Conservation (phyloP, 23 tunicate genomes). For the Phallusia fumigata region DNA sequence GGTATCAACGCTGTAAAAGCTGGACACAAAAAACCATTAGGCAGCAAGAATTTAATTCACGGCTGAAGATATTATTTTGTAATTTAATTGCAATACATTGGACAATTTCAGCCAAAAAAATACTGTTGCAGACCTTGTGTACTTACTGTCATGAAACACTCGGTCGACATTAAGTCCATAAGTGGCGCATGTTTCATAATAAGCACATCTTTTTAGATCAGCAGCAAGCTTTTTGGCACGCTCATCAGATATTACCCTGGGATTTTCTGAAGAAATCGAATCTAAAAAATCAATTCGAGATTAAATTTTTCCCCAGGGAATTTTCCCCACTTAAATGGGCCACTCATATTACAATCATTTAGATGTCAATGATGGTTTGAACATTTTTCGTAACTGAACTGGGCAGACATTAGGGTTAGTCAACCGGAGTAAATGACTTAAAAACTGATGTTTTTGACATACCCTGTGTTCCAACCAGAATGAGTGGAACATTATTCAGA, state of each 20-base stretch:
- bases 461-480: conserved; percentile 95
- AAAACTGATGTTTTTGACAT: not conserved
- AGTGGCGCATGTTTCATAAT: conserved; percentile 92
- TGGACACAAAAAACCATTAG: too few species aligned
- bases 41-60: too few species aligned
- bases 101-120: too few species aligned
- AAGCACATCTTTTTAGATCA: conserved; percentile 70
- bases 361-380: too few species aligned
- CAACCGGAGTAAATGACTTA: not conserved
- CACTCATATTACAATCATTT: too few species aligned
- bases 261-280: conserved; percentile 61
- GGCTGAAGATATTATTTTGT: too few species aligned
- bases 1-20: too few species aligned
- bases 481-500: conserved; percentile 56
- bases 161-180: conserved; percentile 92
- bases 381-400: too few species aligned
- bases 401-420: not conserved
- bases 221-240: conserved; percentile 80
- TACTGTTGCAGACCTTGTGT: too few species aligned
- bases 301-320: not conserved
- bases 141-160: conserved; percentile 85
- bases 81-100: too few species aligned
- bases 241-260: conserved; percentile 68
- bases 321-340: too few species aligned
- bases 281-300: conserved; percentile 15